Evolutionary conservation across 2,113 vertebrate genomes (phyloP), one percentile per base, ranked within the genome.

Genomic region (Oncorhynchus tshawytscha): DNA sequence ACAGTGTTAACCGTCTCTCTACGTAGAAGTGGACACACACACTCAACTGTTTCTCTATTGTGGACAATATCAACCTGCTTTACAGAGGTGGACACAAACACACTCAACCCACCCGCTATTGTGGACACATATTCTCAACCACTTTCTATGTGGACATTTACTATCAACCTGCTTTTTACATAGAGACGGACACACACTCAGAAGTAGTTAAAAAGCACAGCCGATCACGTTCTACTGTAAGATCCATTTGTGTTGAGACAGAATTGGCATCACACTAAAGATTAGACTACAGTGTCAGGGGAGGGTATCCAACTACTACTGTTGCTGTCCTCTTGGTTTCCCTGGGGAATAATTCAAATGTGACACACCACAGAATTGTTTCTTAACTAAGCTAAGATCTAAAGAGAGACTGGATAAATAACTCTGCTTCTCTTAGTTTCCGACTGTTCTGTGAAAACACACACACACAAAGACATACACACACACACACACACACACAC

Each of bases 311-410:
- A 48, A 75, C 67, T 54, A 18, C 51, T 18, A 1, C 34, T 75
- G 76, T 34, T 34, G 9, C 51, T 60, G 18, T 34, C 49, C 4
- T 34, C 57, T 54, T 27, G 1, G 0, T 72, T 78, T 48, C 81
- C 79, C 24, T n/a, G 18, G 60, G 73, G 54, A 86, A 73, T 74
- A 82, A 87, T 83, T 74, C 72, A 75, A 70, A 51, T 60, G 69
- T 64, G 71, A 70, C 39, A 70, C 68, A 70, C 68, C n/a, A 57
- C 39, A 64, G 25, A 25, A 24, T 29, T 24, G n/a, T 49, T 70
- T 64, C n/a, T 49, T 70, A 16, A 20, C 18, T 5, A 71, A 79
- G 76, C 22, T 22, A 51, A 72, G 68, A 78, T 67, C 72, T 57
- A 77, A 78, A 76, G 2, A 57, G 72, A 73, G 31, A 18, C 67